Evolutionary conservation across 2,113 vertebrate species (phyloP).

Genomic region (Leuciscus idus): DNA sequence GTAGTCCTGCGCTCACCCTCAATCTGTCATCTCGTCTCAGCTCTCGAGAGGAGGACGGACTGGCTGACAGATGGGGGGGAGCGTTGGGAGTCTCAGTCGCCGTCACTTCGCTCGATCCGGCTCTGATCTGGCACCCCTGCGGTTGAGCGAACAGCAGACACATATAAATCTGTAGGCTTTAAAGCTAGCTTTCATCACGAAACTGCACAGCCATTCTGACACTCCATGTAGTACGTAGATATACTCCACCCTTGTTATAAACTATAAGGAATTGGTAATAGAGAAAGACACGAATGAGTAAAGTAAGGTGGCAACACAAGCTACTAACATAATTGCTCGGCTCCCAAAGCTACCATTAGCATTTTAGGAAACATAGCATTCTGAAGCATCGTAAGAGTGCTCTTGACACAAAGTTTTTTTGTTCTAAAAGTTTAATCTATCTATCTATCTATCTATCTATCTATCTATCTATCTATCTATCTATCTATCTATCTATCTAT

Average conservation of each 20-base stretch:
- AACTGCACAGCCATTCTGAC: constrained; percentile 34
- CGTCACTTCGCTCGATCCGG: constrained; percentile 4
- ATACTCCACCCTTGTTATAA: constrained; percentile 17
- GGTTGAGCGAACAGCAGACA: constrained; percentile 24
- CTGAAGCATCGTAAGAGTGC: neutral
- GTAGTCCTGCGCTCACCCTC: constrained; percentile 35
- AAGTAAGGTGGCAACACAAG: neutral
- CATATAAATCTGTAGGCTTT: constrained; percentile 37
- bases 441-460: too few species aligned
- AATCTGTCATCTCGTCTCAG: constrained; percentile 44
- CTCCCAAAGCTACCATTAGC: neutral
- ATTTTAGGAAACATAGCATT: neutral
- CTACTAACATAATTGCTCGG: neutral
- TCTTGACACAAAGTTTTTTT: neutral
- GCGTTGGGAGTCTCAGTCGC: constrained; percentile 26
- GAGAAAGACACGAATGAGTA: neutral
- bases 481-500: too few species aligned
- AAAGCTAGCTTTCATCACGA: constrained; percentile 37
- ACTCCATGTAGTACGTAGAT: neutral
- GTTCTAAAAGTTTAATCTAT: neutral
- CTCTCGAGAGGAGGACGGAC: constrained; percentile 27
- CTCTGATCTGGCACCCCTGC: constrained; percentile 40
- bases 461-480: too few species aligned
- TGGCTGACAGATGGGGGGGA: constrained; percentile 44
- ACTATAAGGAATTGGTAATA: neutral